These are phyloP conservation scores for Cladopsammia gracilis DNA, from an alignment of 64 coral and sea anemone genomes.

Conservation along the genomic window DNA sequence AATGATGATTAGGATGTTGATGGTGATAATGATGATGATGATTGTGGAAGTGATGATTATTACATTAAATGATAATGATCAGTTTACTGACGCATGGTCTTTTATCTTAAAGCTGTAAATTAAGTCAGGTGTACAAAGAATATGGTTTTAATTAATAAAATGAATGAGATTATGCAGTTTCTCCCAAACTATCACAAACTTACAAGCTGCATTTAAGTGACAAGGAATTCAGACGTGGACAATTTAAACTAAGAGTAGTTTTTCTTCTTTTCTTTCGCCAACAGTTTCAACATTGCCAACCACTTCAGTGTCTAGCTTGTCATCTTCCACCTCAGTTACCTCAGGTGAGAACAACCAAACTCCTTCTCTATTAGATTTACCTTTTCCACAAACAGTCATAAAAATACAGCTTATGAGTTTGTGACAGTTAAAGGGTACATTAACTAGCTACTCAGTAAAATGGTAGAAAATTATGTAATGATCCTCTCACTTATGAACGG, in stretches of 20 bases:
- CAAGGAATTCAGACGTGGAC: background rate
- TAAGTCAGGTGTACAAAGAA: background rate
- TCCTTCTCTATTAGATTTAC: background rate
- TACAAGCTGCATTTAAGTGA: constrained; percentile 14
- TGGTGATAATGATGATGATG: background rate
- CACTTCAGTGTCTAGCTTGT: constrained; percentile 10
- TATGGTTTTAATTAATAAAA: background rate
- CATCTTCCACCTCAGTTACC: constrained; percentile 21
- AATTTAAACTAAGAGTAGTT: constrained; percentile 12
- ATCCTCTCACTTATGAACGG: too few relatives aligned
- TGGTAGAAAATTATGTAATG: too few relatives aligned
- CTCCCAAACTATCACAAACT: constrained; percentile 36
- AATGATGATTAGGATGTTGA: background rate
- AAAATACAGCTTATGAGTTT: constrained; percentile 46
- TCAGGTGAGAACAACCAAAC: constrained; percentile 30
- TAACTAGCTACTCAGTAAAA: too few relatives aligned
- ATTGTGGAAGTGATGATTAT: background rate
- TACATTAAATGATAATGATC: background rate
- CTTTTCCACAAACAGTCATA: background rate
- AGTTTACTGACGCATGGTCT: background rate
- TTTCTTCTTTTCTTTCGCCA: constrained; percentile 39
- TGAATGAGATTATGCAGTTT: background rate
- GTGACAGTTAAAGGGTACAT: constrained; percentile 23
- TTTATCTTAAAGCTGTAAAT: background rate
- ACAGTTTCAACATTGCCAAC: constrained; percentile 34